Evolutionary conservation across 2,888 invertebrate species (phyloP).

Genomic region (Capitulum mitella): DNA sequence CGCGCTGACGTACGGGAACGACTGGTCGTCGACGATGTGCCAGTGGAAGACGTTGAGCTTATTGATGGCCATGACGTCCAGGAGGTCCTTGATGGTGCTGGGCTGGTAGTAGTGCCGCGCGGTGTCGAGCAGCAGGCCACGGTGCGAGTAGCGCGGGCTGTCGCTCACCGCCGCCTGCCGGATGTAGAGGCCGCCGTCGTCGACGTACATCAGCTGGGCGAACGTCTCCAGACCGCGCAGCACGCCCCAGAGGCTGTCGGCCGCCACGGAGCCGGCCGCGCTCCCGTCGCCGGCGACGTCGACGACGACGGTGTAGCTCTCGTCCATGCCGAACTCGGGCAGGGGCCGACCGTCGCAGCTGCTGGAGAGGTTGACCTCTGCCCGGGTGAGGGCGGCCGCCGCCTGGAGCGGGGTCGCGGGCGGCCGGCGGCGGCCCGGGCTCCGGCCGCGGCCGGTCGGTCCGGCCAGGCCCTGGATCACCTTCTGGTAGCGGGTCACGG

Average conservation of each 20-base stretch:
- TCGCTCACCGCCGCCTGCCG: constrained; percentile 54
- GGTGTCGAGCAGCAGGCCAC: constrained; percentile 80
- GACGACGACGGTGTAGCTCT: constrained; percentile 38
- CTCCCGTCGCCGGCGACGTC: constrained; percentile 39
- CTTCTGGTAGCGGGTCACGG: neutral
- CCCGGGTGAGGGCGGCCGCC: neutral
- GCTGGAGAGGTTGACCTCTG: constrained; percentile 30
- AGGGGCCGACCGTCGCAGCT: constrained; percentile 59
- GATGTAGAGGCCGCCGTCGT: constrained; percentile 21
- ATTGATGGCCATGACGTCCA: constrained; percentile 83
- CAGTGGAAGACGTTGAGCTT: constrained; percentile 91
- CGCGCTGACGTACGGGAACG: constrained; percentile 78
- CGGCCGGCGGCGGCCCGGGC: constrained; percentile 26
- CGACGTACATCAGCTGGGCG: constrained; percentile 61
- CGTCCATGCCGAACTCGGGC: constrained; percentile 53
- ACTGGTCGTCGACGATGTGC: constrained; percentile 90
- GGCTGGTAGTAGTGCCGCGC: constrained; percentile 73
- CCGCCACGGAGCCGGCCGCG: constrained; percentile 40
- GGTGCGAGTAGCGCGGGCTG: constrained; percentile 66
- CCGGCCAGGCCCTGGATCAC: neutral
- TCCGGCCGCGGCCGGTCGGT: neutral
- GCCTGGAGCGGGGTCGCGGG: constrained; percentile 29
- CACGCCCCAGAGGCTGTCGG: constrained; percentile 68
- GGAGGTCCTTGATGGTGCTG: constrained; percentile 54
- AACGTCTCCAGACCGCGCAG: constrained; percentile 79